Evolutionary conservation across 2,113 vertebrate genomes (phyloP), one percentile per base, ranked within the genome.

Genomic region (Rhagologus leucostigma): DNA sequence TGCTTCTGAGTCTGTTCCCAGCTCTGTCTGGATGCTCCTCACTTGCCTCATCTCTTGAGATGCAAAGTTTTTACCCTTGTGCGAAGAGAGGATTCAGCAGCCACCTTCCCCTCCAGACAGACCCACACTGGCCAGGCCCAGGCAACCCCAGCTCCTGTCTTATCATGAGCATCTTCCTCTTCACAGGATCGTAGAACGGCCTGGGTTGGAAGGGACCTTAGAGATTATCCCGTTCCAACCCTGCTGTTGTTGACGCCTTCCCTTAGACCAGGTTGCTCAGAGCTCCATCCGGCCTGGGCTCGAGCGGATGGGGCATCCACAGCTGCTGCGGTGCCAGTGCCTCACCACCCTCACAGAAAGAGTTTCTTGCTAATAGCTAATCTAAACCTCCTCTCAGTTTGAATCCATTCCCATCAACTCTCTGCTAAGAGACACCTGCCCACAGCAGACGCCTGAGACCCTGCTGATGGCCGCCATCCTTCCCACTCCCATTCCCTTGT

Each of bases 1-100:
- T 86, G 85, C 52, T 83, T 39, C 74, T n/a, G 42, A 67, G 50
- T n/a, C 67, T 93, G 23, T 77, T 91, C 71, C 42, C 78, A 91
- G 75, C 70, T 57, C 86, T 75, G 13, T 29, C 59, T 70, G 64
- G 63, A 26, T 69, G 33, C 57, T 77, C 70, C 55, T 85, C 41
- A 16, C 57, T 47, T 74, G 42, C 11, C 69, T 89, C 13, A 0
- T 47, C 39, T 83, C 82, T 71, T 55, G 64, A 83, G 49, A 23
- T 20, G 71, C 22, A 35, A 59, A 73, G 18, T 9, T 80, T 71
- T 68, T 42, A 42, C 37, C 59, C 53, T 6, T 27, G 50, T 67
- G 63, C 81, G 84, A 74, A 77, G 55, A 6, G 46, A 60, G 62
- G 74, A 82, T 89, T 60, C 69, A 79, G 69, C 77, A 82, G 68